phyloP scores from a whole-genome alignment of 1,140 invertebrate genomes.

The Steinernema khuongi region DNA sequence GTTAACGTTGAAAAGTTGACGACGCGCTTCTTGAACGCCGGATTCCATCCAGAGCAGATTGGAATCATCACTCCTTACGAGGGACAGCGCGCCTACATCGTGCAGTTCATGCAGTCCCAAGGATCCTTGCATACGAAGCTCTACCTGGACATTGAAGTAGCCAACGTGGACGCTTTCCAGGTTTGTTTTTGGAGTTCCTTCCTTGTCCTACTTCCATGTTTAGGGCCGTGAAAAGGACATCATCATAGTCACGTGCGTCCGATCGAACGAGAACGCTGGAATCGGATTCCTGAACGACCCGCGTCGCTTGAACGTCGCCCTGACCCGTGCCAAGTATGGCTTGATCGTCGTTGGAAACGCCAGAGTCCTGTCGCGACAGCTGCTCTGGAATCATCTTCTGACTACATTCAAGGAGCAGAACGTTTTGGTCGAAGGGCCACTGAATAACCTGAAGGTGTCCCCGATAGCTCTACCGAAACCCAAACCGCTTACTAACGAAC shows the following conservation, averaged over 20 bases:
- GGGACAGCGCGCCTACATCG: slow-evolving; percentile 89
- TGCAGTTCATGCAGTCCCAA: slow-evolving; percentile 95
- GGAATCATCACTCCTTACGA: slow-evolving; percentile 99
- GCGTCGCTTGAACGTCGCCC: slow-evolving; percentile 88
- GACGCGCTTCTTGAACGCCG: slow-evolving; percentile 82
- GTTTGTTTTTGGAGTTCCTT: too few relatives aligned
- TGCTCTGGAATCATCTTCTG: slow-evolving; percentile 94
- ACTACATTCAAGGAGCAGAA: slow-evolving; percentile 97
- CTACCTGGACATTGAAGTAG: slow-evolving; percentile 97
- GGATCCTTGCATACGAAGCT: slow-evolving; percentile 90
- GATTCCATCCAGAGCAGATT: slow-evolving; percentile 94
- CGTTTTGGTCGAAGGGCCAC: slow-evolving; percentile 90
- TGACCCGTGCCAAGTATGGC: slow-evolving; percentile 90
- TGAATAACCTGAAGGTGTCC: slow-evolving; percentile 93
- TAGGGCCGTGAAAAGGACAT: slow-evolving; percentile 92
- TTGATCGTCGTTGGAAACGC: slow-evolving; percentile 98
- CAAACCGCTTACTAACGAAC: slow-evolving; percentile 66
- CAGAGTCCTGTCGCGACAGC: slow-evolving; percentile 92
- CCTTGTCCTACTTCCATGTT: slow-evolving; percentile 23
- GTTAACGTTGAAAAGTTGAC: slow-evolving; percentile 96
- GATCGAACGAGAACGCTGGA: slow-evolving; percentile 84
- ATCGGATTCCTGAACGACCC: slow-evolving; percentile 94
- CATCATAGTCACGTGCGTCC: slow-evolving; percentile 81
- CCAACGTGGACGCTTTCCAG: slow-evolving; percentile 93
- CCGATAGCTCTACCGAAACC: slow-evolving; percentile 95